Conservation (phyloP, 2,113 vertebrate genomes). For the Bostrychus sinensis region DNA sequence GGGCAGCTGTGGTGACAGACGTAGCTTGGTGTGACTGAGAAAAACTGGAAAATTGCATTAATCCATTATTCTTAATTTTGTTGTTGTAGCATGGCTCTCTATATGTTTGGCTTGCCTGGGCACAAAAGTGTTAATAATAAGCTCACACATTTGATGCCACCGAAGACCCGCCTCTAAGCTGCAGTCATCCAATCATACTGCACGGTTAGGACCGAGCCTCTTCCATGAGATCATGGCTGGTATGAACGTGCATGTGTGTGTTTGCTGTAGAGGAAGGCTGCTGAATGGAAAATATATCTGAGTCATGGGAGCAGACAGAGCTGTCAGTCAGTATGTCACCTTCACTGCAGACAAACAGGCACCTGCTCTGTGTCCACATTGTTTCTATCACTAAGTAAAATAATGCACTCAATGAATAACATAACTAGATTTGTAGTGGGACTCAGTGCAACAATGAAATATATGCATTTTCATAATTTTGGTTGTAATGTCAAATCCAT, state of each 20-base stretch:
- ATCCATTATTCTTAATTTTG: too few species aligned
- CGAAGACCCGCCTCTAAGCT: background rate
- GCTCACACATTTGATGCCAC: background rate
- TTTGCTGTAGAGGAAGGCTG: background rate
- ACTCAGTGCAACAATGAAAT: background rate
- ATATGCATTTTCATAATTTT: too few species aligned
- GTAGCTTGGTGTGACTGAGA: too few species aligned
- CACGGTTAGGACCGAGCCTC: slow-evolving; percentile 6
- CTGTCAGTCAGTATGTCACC: slow-evolving; percentile 40
- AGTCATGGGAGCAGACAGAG: slow-evolving; percentile 22
- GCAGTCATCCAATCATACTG: slow-evolving; percentile 28
- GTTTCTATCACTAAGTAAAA: background rate
- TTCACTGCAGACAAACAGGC: slow-evolving; percentile 24
- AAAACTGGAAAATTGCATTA: too few species aligned
- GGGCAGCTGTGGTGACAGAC: too few species aligned
- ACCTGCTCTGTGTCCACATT: background rate
- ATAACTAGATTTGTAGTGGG: background rate
- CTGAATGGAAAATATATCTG: slow-evolving; percentile 29
- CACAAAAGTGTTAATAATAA: background rate
- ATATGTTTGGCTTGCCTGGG: background rate
- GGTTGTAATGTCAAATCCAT: too few species aligned
- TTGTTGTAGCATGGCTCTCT: too few species aligned
- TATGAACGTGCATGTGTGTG: slow-evolving; percentile 1
- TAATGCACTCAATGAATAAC: background rate
- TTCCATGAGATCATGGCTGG: slow-evolving; percentile 1